Percentiles rank a stretch among this genome's conserved stretches.
Conservation (phyloP, 2,113 vertebrate species). For the Barbus barbus region DNA sequence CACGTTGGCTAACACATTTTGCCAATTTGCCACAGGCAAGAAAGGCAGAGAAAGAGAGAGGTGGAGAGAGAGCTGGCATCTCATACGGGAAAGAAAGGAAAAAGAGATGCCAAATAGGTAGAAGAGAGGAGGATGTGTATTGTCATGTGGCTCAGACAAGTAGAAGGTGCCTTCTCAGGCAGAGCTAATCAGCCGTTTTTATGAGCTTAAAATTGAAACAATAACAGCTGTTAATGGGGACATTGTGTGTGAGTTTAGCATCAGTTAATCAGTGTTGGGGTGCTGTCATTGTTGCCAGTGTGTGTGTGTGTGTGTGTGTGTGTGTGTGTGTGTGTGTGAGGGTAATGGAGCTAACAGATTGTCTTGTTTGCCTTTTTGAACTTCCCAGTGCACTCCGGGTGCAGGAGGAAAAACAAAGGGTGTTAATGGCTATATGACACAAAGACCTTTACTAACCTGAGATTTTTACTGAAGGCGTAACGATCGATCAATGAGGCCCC, state of each 20-base stretch:
- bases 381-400: constrained; percentile 83
- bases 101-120: background rate
- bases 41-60: constrained; percentile 19
- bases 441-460: constrained; percentile 90
- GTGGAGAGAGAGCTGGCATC: background rate
- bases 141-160: constrained; percentile 57
- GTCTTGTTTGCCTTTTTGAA: constrained; percentile 83
- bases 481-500: constrained; percentile 84
- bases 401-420: constrained; percentile 90
- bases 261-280: constrained; percentile 32
- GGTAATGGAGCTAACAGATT: constrained; percentile 74
- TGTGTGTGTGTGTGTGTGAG: constrained; percentile 58
- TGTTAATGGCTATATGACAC: constrained; percentile 91
- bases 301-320: constrained; percentile 49
- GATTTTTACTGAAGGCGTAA: constrained; percentile 87
- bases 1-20: constrained; percentile 85
- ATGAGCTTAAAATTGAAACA: constrained; percentile 44
- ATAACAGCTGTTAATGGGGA: constrained; percentile 25
- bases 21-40: constrained; percentile 87
- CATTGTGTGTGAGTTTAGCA: constrained; percentile 37
- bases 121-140: background rate
- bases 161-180: constrained; percentile 71
- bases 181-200: constrained; percentile 69
- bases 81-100: background rate
- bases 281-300: constrained; percentile 57